Conservation (phyloP, 2,113 vertebrate species). For the Sander vitreus region DNA sequence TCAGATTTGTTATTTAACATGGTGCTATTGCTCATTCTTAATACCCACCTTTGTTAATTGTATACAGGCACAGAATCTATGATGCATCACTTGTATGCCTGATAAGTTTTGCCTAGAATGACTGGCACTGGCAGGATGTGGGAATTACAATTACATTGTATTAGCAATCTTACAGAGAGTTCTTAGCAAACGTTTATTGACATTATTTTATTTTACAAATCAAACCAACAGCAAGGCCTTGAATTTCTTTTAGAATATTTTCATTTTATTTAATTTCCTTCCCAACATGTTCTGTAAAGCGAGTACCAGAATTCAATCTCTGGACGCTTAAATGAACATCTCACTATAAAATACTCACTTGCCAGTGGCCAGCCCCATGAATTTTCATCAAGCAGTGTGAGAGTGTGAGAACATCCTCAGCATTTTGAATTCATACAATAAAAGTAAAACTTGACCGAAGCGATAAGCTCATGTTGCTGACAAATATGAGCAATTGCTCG, state of each 20-base stretch:
- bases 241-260: background rate
- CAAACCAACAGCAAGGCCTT: background rate
- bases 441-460: constrained; percentile 45
- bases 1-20: background rate
- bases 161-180: background rate
- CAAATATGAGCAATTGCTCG: constrained; percentile 70
- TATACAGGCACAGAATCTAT: background rate
- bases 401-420: constrained; percentile 41
- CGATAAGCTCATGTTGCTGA: constrained; percentile 70
- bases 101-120: background rate
- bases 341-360: background rate
- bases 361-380: constrained; percentile 7
- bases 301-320: background rate
- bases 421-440: constrained; percentile 17
- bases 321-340: constrained; percentile 4
- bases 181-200: background rate
- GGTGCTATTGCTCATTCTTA: background rate
- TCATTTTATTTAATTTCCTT: background rate
- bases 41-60: background rate
- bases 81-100: background rate
- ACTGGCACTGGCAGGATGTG: background rate
- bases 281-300: background rate
- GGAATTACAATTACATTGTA: background rate
- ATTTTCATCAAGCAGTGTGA: constrained; percentile 40
- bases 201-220: background rate